Evolutionary conservation across 2,888 invertebrate species (phyloP), one percentile per base, ranked within the genome.

Genomic region (Gibbula magus): DNA sequence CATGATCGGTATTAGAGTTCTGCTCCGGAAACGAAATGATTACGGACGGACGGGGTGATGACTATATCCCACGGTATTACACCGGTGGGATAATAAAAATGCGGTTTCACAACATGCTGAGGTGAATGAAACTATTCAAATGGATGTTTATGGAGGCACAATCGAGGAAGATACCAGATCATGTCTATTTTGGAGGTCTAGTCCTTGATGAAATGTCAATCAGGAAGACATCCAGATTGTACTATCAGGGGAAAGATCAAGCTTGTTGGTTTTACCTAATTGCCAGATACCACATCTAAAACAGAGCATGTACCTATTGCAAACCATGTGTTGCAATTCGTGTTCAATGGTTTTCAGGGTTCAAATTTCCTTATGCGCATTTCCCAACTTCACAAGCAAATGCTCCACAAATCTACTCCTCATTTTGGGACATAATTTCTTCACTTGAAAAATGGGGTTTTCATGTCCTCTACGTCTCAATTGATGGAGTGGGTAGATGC

Each of bases 191-290:
- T 52, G 84, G 84, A 10, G 85, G 82, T 2, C 25, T 83, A 0
- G 73, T 83, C 7, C 53, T 85, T n/a, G 83, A 85, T 81, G 83
- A 85, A 75, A 83, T 85, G 85, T 79, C 81, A 5, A 85, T 85
- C 20, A 85, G 56, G 79, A 79, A 52, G 82, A 85, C 56, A 51
- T 83, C n/a, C 82, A 85, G 66, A 32, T 83, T 18, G 79, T 74
- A 29, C 80, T 75, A 77, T 78, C 22, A 56, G 67, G 74, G 73
- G 77, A 18, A 76, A 74, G 25, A 80, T 82, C n/a, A 66, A 83
- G 61, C 35, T 84, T 2, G 81, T 84, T 39, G 80, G 82, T 25
- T 78, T 84, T 7, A 53, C 56, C n/a, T 82, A 85, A 16, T 84
- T 25, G 66, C 81, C 13, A 29, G 25, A 25, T 61, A 80, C n/a